Evolutionary conservation across 2,113 vertebrate species (phyloP).

Genomic region (Amphilophus citrinellus): DNA sequence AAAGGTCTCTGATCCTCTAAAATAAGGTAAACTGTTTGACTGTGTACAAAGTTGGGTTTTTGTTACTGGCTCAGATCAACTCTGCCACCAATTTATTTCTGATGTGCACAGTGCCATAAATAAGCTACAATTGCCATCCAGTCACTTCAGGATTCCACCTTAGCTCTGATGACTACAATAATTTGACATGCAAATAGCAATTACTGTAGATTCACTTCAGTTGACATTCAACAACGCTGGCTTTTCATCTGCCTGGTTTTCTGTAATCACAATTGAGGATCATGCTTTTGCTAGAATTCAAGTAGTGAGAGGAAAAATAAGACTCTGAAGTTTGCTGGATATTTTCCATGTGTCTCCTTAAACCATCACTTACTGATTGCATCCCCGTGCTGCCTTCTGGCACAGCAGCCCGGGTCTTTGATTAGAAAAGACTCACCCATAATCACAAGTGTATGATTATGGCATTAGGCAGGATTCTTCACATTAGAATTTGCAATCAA

Average conservation of each 20-base stretch:
- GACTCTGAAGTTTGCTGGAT: constrained; percentile 44
- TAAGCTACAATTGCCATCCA: constrained; percentile 11
- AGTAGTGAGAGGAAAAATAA: constrained; percentile 16
- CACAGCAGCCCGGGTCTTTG: constrained; percentile 65
- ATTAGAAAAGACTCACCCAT: constrained; percentile 77
- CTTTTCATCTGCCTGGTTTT: constrained; percentile 41
- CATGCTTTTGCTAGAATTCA: constrained; percentile 32
- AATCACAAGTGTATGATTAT: constrained; percentile 84
- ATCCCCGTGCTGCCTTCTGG: constrained; percentile 59
- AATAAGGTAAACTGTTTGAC: constrained; percentile 14
- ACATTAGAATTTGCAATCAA: constrained; percentile 82
- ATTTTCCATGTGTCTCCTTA: constrained; percentile 58
- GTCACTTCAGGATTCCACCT: constrained; percentile 33
- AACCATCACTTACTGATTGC: constrained; percentile 74
- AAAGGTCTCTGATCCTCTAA: constrained; percentile 15
- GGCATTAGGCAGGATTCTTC: constrained; percentile 82
- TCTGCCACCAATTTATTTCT: not conserved
- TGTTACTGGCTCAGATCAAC: not conserved
- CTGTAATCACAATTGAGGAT: constrained; percentile 48
- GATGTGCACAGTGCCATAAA: not conserved
- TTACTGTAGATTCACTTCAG: constrained; percentile 53
- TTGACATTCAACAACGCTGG: constrained; percentile 14
- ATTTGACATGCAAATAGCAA: constrained; percentile 66
- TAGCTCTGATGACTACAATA: constrained; percentile 30
- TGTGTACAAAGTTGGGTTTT: constrained; percentile 15